Conservation (phyloP, 2,113 vertebrate species). For the Onychostruthus taczanowskii region DNA sequence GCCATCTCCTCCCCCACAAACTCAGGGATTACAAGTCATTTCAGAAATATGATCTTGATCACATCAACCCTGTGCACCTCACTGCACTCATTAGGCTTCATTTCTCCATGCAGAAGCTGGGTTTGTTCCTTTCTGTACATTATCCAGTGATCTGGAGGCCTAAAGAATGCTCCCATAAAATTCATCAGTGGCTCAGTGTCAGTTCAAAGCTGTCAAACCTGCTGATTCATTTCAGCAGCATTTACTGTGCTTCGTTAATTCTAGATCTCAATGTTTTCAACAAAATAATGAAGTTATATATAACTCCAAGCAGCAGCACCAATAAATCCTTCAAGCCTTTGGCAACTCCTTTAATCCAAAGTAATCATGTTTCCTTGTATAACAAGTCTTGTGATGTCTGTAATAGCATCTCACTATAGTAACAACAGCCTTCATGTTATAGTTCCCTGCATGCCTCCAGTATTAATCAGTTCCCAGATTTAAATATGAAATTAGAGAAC, state of each 20-base stretch:
- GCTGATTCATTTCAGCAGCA: slow-evolving; percentile 39
- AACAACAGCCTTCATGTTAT: slow-evolving; percentile 2
- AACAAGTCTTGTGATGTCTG: slow-evolving; percentile 68
- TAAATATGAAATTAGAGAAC: slow-evolving; percentile 48
- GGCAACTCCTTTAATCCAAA: slow-evolving; percentile 56
- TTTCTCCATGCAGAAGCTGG: background rate
- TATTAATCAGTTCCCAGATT: slow-evolving; percentile 65
- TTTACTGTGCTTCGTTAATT: background rate
- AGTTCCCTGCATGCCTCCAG: slow-evolving; percentile 45
- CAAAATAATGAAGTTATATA: slow-evolving; percentile 53
- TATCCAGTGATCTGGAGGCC: background rate
- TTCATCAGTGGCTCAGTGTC: background rate
- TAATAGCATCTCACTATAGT: slow-evolving; percentile 33
- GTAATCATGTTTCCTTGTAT: slow-evolving; percentile 54
- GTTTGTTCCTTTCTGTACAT: background rate
- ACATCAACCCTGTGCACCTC: background rate
- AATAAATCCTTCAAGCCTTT: slow-evolving; percentile 70
- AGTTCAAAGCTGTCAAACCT: slow-evolving; percentile 2
- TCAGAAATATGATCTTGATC: background rate
- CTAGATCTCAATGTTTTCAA: slow-evolving; percentile 20
- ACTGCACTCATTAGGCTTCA: background rate
- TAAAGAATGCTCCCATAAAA: background rate
- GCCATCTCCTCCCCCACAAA: background rate
- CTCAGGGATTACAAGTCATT: accelerated
- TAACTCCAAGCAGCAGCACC: slow-evolving; percentile 52